Evolutionary conservation across 2,888 invertebrate genomes (phyloP).

Genomic region (Achlya flavicornis): DNA sequence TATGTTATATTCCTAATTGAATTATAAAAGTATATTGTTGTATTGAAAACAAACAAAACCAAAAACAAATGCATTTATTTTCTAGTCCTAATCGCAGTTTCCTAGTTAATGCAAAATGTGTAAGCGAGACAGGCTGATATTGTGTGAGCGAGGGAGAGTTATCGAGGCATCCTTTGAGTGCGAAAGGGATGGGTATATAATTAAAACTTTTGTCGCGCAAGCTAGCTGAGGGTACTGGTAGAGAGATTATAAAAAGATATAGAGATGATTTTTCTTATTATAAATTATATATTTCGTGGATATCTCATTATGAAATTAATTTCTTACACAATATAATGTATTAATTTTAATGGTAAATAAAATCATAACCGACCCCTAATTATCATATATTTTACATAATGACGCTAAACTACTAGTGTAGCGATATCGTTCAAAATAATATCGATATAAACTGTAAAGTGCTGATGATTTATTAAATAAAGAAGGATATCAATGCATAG

Average conservation of each 20-base stretch:
- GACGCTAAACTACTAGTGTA: too few relatives aligned
- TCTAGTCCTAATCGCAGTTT: slow-evolving; percentile 23
- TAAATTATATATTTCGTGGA: background rate
- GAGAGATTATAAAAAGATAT: slow-evolving; percentile 36
- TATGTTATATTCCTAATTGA: background rate
- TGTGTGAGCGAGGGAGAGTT: slow-evolving; percentile 19
- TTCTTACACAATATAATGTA: too few relatives aligned
- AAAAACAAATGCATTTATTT: slow-evolving; percentile 1
- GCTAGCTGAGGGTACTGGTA: slow-evolving; percentile 76
- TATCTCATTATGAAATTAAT: too few relatives aligned
- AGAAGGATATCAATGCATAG: too few relatives aligned
- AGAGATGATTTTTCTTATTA: too few relatives aligned
- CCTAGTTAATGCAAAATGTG: slow-evolving; percentile 32
- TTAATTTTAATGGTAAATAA: too few relatives aligned
- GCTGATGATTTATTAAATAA: too few relatives aligned
- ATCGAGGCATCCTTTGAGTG: slow-evolving; percentile 32
- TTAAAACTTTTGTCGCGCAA: slow-evolving; percentile 83
- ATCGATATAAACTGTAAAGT: too few relatives aligned
- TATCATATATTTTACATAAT: too few relatives aligned
- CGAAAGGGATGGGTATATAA: slow-evolving; percentile 69
- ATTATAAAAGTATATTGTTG: too few relatives aligned
- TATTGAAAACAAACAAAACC: background rate
- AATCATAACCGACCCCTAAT: too few relatives aligned
- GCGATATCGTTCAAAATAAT: too few relatives aligned
- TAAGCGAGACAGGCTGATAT: slow-evolving; percentile 42